Evolutionary conservation across 2,113 vertebrate genomes (phyloP), one percentile per base, ranked within the genome.

Genomic region (Solea senegalensis): DNA sequence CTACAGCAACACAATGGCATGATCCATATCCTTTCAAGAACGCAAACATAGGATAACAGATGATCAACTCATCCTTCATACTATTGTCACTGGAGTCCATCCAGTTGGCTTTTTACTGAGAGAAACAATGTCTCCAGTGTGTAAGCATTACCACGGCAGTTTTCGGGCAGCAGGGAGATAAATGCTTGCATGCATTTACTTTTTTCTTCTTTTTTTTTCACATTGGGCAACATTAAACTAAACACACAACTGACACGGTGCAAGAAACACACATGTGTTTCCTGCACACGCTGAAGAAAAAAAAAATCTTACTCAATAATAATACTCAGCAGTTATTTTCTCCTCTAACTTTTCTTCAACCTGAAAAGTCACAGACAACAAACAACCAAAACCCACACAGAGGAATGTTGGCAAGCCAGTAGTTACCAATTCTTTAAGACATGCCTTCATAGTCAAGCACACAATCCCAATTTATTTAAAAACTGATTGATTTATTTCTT

Each of bases 41-140:
- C 80, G 82, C 74, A 64, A 85, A 88, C 86, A 81, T 81, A 72
- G 68, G 63, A 83, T 71, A 82, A 85, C 63, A 85, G 87, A 89
- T 83, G 80, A 80, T 57, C 82, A 81, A 84, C 72, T 68, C 62
- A 28, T 81, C 77, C 75, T 67, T 78, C 41, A 7, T 72, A 59
- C 46, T 85, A 41, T 91, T 91, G 81, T 84, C 60, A 81, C 71
- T 84, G 89, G 83, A 88, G 73, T 59, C 9, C 14, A 0, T 78
- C 83, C 76, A 84, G 52, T 74, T 59, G 70, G 52, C 64, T 67
- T 65, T 68, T 82, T 77, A 72, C 59, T 44, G 48, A 56, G 49
- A 76, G 62, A 67, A 82, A 85, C 76, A 84, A 74, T 78, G 66
- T 62, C 52, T 75, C 28, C 69, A 77, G 69, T 82, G 76, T 86